Evolutionary conservation across 2,888 invertebrate genomes (phyloP).

Genomic region (Cosmopolites sordidus): DNA sequence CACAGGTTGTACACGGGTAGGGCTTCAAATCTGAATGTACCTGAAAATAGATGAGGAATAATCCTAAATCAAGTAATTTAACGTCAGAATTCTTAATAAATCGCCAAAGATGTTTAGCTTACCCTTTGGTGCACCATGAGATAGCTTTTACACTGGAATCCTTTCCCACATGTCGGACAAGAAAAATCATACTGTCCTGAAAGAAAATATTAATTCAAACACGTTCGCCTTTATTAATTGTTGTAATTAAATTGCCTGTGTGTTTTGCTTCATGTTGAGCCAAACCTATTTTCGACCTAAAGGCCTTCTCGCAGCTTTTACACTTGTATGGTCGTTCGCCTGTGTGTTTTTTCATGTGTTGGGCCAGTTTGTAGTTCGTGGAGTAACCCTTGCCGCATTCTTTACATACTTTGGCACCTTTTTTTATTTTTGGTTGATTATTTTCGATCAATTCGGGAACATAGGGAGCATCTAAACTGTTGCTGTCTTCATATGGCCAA

Average conservation of each 20-base stretch:
- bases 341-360: conserved; percentile 58
- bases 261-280: conserved; percentile 59
- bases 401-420: conserved; percentile 40
- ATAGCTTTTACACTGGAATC: conserved; percentile 59
- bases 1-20: conserved; percentile 55
- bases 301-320: conserved; percentile 55
- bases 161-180: conserved; percentile 58
- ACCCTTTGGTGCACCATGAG: conserved; percentile 57
- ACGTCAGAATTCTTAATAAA: too few relatives aligned
- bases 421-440: conserved; percentile 4
- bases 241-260: conserved; percentile 43
- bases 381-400: conserved; percentile 57
- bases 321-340: conserved; percentile 60
- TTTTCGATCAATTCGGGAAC: not conserved
- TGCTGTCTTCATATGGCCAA: conserved; percentile 9
- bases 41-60: too few relatives aligned
- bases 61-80: too few relatives aligned
- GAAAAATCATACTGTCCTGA: conserved; percentile 52
- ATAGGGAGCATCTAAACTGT: conserved; percentile 4
- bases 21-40: conserved; percentile 57
- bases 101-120: too few relatives aligned
- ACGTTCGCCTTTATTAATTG: not conserved
- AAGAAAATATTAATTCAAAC: conserved; percentile 9
- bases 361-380: conserved; percentile 57
- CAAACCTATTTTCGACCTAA: conserved; percentile 58